These are phyloP conservation scores for Nestor notabilis DNA, from an alignment of 2,113 vertebrate genomes.

Conservation along the genomic window DNA sequence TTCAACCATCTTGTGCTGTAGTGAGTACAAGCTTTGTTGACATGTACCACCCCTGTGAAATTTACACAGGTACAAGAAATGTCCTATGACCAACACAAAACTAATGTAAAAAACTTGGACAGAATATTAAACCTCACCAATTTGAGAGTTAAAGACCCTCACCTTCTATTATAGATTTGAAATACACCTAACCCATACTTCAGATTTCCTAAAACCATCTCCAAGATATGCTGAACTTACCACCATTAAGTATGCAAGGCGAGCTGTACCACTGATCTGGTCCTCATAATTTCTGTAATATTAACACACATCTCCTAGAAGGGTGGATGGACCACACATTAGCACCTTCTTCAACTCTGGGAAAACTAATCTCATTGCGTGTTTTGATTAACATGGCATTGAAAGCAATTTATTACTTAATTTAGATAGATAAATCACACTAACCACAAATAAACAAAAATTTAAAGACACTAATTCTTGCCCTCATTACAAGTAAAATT, in stretches of 20 bases:
- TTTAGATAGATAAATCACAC: background rate
- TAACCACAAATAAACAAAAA: constrained; percentile 12
- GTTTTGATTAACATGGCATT: constrained; percentile 4
- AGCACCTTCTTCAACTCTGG: background rate
- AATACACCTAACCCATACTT: accelerated
- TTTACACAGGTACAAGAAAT: accelerated
- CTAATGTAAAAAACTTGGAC: background rate
- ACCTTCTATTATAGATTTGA: background rate
- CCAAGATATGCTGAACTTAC: background rate
- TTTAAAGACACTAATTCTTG: background rate
- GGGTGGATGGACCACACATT: background rate
- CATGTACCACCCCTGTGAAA: background rate
- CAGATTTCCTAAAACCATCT: background rate
- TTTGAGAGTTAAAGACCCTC: background rate
- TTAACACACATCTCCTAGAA: background rate
- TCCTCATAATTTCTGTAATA: background rate
- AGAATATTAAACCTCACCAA: background rate
- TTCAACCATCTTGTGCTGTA: background rate
- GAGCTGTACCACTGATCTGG: accelerated
- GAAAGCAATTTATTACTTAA: constrained; percentile 29
- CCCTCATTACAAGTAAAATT: background rate
- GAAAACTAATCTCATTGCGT: background rate
- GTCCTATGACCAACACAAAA: background rate
- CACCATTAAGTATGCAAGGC: background rate
- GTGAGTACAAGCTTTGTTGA: background rate